These are phyloP conservation scores for Pangasius larnaudii DNA, from an alignment of 2,797 vertebrate species.

Conservation along the genomic window DNA sequence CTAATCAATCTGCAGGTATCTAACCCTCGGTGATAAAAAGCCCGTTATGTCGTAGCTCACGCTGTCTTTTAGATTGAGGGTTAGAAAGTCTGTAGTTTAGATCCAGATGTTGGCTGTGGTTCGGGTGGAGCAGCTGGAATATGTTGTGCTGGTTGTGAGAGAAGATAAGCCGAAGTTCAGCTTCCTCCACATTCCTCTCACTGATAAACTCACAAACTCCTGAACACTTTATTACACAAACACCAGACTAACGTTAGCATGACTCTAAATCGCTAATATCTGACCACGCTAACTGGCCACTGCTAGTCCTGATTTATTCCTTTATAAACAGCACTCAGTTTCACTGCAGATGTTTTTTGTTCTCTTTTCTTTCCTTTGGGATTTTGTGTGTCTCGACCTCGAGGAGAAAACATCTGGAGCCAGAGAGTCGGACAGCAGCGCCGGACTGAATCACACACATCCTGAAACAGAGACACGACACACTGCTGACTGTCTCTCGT, in stretches of 20 bases:
- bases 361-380: neutral
- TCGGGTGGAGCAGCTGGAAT: neutral
- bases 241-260: neutral
- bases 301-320: neutral
- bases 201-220: neutral
- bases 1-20: neutral
- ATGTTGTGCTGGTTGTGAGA: neutral
- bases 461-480: neutral
- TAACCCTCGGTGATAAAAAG: neutral
- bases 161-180: neutral
- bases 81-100: neutral
- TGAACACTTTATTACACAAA: neutral
- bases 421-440: neutral
- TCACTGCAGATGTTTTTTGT: neutral
- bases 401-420: neutral
- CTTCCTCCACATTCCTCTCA: neutral
- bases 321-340: neutral
- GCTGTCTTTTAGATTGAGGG: neutral
- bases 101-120: neutral
- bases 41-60: neutral
- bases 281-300: neutral
- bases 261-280: neutral
- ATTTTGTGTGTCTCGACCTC: neutral
- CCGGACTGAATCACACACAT: neutral
- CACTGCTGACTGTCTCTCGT: neutral